Base-by-base conservation (phyloP, 1,140 invertebrate species). In the Linepithema humile region DNA sequence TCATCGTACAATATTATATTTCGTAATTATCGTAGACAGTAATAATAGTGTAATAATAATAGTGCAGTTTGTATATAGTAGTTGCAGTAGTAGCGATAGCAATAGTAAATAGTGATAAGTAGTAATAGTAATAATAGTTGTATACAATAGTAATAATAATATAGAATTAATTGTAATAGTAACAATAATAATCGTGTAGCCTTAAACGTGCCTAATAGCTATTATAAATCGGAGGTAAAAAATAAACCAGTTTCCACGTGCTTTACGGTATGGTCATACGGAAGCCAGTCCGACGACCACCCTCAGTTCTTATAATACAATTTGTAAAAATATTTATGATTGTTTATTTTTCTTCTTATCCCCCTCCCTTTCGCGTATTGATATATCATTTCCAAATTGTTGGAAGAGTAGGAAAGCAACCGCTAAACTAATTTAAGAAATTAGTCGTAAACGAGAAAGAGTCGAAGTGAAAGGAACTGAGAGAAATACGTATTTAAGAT, bases 131-230 rank as follows among this genome's bases (percentile, higher is more conserved):
- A 86, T 85, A 72, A 84, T 89, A 87, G 77, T 70, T 85, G 73
- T 65, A 84, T 55, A 84, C 78, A 86, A 87, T 87, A 83, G 59
- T 73, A 87, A 85, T 89, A 82, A 75, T 89, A 90, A 70, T 78
- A 87, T 92, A 90, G 87, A 91, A 87, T 83, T 90, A 87, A 88
- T 91, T 88, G 78, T 91, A 89, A 89, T 91, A 90, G 85, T 87
- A 91, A 90, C 90, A 91, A 90, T 85, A 88, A 87, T 89, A 88
- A 83, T 85, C 60, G 75, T 72, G 64, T 65, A 88, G 80, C 23
- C 86, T 53, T 87, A 91, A 82, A 82, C 62, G 70, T 86, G 85
- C 83, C 88, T 89, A 89, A 89, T 85, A 89, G 85, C 85, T 89
- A 89, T 89, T 84, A 87, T 90, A 89, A 90, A 90, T 89, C 59